Conservation (phyloP, 2,888 invertebrate species). For the Copidosoma aretas region DNA sequence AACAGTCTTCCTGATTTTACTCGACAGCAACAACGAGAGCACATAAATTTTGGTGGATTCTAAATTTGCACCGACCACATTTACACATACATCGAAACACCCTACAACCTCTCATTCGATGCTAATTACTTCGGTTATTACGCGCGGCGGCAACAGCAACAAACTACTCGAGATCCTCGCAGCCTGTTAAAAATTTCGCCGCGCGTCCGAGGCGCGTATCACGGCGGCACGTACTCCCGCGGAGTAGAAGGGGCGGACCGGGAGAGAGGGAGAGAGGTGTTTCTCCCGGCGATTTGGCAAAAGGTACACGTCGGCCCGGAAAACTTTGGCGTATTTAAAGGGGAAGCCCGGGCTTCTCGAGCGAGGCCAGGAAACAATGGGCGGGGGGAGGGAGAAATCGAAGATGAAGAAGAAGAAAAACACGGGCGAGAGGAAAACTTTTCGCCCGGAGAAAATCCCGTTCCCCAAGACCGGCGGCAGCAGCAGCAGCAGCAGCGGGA, state of each 20-base stretch:
- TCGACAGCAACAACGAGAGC: no score
- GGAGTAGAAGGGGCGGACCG: not conserved
- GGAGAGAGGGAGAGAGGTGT: conserved; percentile 5
- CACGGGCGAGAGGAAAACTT: conserved; percentile 1
- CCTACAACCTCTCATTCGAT: not conserved
- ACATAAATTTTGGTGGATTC: no score
- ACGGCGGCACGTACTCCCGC: conserved; percentile 27
- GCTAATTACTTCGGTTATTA: not conserved
- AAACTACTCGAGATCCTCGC: not conserved
- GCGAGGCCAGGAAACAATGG: conserved; percentile 30
- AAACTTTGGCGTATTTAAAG: conserved; percentile 39
- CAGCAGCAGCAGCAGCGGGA: not conserved
- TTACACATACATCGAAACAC: no score
- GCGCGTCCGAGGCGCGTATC: conserved; percentile 24
- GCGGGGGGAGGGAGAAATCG: conserved; percentile 22
- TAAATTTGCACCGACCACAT: no score
- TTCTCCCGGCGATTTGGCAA: conserved; percentile 39
- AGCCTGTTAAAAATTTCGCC: conserved; percentile 23
- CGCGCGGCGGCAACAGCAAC: not conserved
- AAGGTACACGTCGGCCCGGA: conserved; percentile 39
- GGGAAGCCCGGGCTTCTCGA: conserved; percentile 27
- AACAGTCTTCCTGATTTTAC: no score
- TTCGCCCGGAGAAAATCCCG: not conserved
- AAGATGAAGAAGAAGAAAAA: not conserved
- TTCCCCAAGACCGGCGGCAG: not conserved